These are phyloP conservation scores for Flexamia atlantica DNA, from an alignment of 2,888 invertebrate genomes.

Conservation along the genomic window DNA sequence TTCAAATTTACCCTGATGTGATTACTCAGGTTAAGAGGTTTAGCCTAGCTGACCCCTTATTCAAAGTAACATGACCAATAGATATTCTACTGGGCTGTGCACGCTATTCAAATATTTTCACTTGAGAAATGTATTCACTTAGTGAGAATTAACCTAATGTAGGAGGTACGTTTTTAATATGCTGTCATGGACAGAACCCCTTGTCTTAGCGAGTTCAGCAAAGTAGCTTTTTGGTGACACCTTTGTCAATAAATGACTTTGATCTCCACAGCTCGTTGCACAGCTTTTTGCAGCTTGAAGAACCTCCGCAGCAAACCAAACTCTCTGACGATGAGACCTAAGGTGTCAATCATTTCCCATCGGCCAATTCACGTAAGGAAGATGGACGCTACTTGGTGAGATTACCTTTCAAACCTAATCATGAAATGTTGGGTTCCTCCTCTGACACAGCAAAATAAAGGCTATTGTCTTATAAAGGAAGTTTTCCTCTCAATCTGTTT, in stretches of 20 bases:
- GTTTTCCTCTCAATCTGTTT: not conserved
- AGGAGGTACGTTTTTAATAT: not conserved
- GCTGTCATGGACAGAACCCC: not conserved
- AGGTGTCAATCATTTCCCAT: not conserved
- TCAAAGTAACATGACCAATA: not conserved
- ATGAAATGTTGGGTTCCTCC: not conserved
- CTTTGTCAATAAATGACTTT: not conserved
- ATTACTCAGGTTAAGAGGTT: not conserved
- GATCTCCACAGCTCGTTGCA: constrained; percentile 6
- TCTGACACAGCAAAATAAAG: not conserved
- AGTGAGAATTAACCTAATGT: not conserved
- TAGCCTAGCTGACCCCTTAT: constrained; percentile 1
- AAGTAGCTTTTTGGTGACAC: not conserved
- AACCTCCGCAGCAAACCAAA: not conserved
- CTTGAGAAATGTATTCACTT: not conserved
- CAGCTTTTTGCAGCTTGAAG: not conserved
- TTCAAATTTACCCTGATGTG: not conserved
- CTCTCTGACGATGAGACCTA: not conserved
- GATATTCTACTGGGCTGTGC: not conserved
- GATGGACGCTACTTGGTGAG: not conserved
- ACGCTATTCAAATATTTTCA: not conserved
- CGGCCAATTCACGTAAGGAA: not conserved
- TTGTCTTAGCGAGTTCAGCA: not conserved
- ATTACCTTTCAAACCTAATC: constrained; percentile 1
- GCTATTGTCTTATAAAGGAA: not conserved